Conservation (phyloP, 2,888 invertebrate species). For the Neoitamus cyanurus region DNA sequence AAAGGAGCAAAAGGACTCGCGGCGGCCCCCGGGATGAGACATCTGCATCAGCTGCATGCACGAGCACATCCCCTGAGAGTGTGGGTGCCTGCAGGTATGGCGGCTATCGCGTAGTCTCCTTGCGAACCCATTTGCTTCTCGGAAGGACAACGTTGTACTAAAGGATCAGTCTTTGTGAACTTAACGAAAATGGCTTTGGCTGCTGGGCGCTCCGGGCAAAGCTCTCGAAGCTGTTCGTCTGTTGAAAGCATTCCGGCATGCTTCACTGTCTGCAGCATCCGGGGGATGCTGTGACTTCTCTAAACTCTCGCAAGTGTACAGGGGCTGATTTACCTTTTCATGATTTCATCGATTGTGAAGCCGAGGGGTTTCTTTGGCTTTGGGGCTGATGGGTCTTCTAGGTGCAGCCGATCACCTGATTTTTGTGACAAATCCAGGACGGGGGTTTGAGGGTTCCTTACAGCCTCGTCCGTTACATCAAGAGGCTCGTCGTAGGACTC, state of each 20-base stretch:
- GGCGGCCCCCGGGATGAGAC: not conserved
- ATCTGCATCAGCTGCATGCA: not conserved
- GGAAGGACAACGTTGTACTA: conserved; percentile 17
- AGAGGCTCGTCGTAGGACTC: not conserved
- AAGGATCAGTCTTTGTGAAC: conserved; percentile 34
- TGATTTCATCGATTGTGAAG: conserved; percentile 89
- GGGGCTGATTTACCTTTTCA: conserved; percentile 76
- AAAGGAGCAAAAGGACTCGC: not conserved
- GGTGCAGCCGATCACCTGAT: conserved; percentile 57
- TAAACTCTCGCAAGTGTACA: not conserved
- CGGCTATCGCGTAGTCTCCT: not conserved
- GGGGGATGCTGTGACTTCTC: not conserved
- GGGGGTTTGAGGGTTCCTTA: conserved; percentile 55
- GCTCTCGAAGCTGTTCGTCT: not conserved
- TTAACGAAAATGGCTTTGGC: conserved; percentile 36
- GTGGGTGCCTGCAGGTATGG: not conserved
- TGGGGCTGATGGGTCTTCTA: not conserved
- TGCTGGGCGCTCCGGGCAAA: not conserved
- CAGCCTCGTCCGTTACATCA: not conserved
- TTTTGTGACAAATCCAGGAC: conserved; percentile 71
- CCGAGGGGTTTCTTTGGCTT: conserved; percentile 72
- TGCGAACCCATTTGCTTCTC: not conserved
- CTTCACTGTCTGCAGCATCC: not conserved
- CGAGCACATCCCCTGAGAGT: not conserved
- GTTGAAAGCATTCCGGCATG: not conserved